These are phyloP conservation scores for Unio pictorum DNA, from an alignment of 2,888 invertebrate genomes.

Conservation along the genomic window DNA sequence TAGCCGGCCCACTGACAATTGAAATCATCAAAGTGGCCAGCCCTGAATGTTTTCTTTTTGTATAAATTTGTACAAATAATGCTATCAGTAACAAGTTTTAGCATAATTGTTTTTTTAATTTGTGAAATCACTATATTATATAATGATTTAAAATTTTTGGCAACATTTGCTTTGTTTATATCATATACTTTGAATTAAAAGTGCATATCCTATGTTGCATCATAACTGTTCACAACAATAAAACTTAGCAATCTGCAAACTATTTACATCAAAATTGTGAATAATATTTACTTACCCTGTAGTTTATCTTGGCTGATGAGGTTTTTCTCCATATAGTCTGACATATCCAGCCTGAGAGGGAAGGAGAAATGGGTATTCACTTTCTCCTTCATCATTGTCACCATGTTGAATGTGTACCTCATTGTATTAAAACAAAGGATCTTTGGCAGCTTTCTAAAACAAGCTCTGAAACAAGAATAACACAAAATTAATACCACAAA, in stretches of 20 bases:
- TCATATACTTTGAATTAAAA: too few relatives aligned
- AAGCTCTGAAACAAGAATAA: constrained; percentile 78
- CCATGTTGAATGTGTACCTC: constrained; percentile 97
- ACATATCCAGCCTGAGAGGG: constrained; percentile 93
- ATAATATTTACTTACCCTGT: constrained; percentile 31
- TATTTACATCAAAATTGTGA: too few relatives aligned
- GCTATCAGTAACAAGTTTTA: neutral
- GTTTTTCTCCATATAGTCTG: constrained; percentile 93
- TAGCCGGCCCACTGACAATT: too few relatives aligned
- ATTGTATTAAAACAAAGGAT: constrained; percentile 97
- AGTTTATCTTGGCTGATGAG: constrained; percentile 73
- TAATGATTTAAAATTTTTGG: too few relatives aligned
- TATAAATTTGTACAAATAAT: too few relatives aligned
- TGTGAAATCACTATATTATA: too few relatives aligned
- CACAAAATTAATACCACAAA: neutral
- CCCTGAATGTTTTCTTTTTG: too few relatives aligned
- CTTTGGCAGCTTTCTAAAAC: constrained; percentile 93
- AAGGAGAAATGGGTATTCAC: constrained; percentile 98
- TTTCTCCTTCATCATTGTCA: constrained; percentile 97
- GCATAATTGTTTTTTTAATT: neutral
- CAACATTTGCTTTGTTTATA: too few relatives aligned
- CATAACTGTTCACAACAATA: neutral
- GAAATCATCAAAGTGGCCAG: too few relatives aligned
- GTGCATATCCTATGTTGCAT: neutral
- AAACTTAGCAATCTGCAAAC: neutral